These are phyloP conservation scores for Lutjanus argentimaculatus DNA, from an alignment of 2,797 vertebrate species.

Conservation along the genomic window DNA sequence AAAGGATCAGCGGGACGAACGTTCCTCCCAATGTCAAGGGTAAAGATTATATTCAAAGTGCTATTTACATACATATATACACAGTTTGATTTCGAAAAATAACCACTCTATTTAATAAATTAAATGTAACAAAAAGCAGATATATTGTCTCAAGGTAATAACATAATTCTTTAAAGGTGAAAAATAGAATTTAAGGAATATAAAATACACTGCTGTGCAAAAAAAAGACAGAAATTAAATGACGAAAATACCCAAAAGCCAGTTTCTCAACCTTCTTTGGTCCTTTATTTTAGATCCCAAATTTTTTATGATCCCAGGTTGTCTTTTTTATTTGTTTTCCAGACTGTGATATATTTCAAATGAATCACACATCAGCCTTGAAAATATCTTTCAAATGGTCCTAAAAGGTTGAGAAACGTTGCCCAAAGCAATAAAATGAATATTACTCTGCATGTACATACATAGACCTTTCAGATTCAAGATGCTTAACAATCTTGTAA, in stretches of 20 bases:
- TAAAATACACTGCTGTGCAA: slow-evolving; percentile 71
- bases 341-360: background rate
- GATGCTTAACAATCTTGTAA: slow-evolving; percentile 51
- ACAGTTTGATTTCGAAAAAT: slow-evolving; percentile 68
- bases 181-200: slow-evolving; percentile 82
- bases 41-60: slow-evolving; percentile 61
- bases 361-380: slow-evolving; percentile 10
- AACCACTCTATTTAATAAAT: slow-evolving; percentile 76
- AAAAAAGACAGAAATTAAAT: slow-evolving; percentile 36
- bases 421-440: slow-evolving; percentile 42
- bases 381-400: slow-evolving; percentile 25
- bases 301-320: background rate
- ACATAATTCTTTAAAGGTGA: slow-evolving; percentile 62
- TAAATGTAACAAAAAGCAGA: slow-evolving; percentile 71
- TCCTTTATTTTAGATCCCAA: slow-evolving; percentile 11
- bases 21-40: slow-evolving; percentile 22
- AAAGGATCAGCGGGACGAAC: slow-evolving; percentile 55
- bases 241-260: slow-evolving; percentile 16
- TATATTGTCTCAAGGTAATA: slow-evolving; percentile 54
- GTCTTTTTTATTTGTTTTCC: background rate
- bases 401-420: slow-evolving; percentile 54
- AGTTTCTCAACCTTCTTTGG: slow-evolving; percentile 59
- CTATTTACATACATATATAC: slow-evolving; percentile 59
- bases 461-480: slow-evolving; percentile 67
- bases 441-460: slow-evolving; percentile 57